Base-by-base conservation (phyloP, 1,140 invertebrate species). In the Aphis gossypii region DNA sequence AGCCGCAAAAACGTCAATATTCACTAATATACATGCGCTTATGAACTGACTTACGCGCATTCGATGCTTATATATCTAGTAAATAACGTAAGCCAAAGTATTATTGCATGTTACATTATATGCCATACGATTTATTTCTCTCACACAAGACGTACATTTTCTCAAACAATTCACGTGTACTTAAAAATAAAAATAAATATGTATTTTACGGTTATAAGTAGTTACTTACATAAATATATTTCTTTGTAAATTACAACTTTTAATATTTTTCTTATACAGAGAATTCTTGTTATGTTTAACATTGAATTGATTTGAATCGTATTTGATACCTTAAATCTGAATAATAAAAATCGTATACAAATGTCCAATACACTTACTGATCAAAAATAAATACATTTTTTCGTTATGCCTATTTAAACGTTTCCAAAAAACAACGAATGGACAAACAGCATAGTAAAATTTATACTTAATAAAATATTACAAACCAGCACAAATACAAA, bases 1-100 rank as follows among this genome's bases (percentile, higher is more conserved):
- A 89, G n/a, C 87, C 87, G 48, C 87, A 38, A 89, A 89, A 89
- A 89, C n/a, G 48, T 54, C 87, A 54, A 89, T 89, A 54, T 51
- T 30, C 46, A 46, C 46, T 30, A 25, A 84, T 84, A 25, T 7
- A 21, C 76, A 21, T 1, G 60, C 60, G 11, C 14, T 76, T 76
- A 76, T 1, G 21, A n/a, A 25, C 83, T 11, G 38, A 41, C 38
- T 84, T 41, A 84, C 38, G 23, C 21, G 21, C 3, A n/a, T 35
- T 84, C 41, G 21, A 23, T 84, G 21, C 23, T 44, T 23, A 41
- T 23, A 41, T 84, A 41, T 84, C 21, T 3, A 84, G 38, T 44
- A 84, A 84, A 84, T 44, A 84, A n/a, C 60, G 60, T 76, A 76
- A 76, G 14, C 60, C 30, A 14, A 18, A 14, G 30, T n/a, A 76